Evolutionary conservation across 2,888 invertebrate species (phyloP), one percentile per base, ranked within the genome.

Genomic region (Morpho helenor): DNA sequence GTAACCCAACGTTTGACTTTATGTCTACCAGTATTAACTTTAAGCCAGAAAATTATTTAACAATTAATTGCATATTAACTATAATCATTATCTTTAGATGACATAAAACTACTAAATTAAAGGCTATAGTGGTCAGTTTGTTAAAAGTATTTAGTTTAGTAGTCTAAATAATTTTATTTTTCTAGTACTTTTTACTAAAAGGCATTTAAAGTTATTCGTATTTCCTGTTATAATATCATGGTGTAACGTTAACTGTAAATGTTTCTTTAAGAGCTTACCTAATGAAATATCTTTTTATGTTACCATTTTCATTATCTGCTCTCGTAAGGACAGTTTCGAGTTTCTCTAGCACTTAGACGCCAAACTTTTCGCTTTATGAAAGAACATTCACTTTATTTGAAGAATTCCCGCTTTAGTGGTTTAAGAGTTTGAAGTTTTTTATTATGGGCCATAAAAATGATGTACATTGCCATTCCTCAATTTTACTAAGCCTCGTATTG

Each of bases 321-420:
- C 74, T 73, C 69, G 65, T 74, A 75, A 77, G 68, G 71, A 69
- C 71, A 74, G 69, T 82, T 80, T 76, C 74, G 72, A 69, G 68
- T 70, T 71, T 71, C 75, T 74, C 76, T 69, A 59, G 62, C 72
- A 68, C 70, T 67, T 77, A 76, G 82, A 71, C 71, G 78, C 70
- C 68, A 65, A 83, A 83, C 66, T 83, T 83, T 83, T 77, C 77
- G 70, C 81, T 81, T 81, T 77, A 82, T 71, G 63, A 67, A 70
- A 69, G 72, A 75, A 73, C 68, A 70, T 76, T 74, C 71, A 73
- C 75, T 75, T 76, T 75, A 69, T 73, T 72, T 61, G 54, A 64
- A 67, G 73, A 75, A 67, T 72, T 69, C 43, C 62, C 69, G 65
- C 73, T 75, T 75, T 70, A 75, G 71, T 68, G 68, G 68, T 68